Evolutionary conservation across 1,140 invertebrate genomes (phyloP), one percentile per base, ranked within the genome.

Genomic region (Melanaphis sacchari): DNA sequence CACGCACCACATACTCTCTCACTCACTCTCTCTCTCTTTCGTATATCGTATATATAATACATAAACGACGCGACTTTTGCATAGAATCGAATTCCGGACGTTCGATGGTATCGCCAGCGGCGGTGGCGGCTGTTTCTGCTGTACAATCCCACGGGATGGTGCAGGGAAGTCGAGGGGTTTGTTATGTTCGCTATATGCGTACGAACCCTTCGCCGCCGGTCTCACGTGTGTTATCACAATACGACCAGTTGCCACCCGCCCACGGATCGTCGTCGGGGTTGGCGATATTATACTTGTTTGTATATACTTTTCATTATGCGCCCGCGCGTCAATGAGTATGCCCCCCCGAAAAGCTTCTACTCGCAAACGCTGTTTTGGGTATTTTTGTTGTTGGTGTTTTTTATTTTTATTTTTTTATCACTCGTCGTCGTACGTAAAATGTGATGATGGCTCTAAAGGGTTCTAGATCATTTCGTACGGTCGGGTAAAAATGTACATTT

Each of bases 11-110:
- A 87, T 24, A 2, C 21, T 82, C 81, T 11, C 81, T 38, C n/a
- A 8, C 76, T 38, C 18, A 4, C 3, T 82, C 0, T 82, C 36
- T 22, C 21, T 22, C 36, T 21, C 26, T n/a, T 49, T 24, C 31
- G 49, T 90, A 90, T 52, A 52, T 3, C 36, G 76, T 81, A 38
- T 82, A 38, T 82, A 82, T 76, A 76, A 76, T 76, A 21, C 59
- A 22, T 90, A 66, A 91, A 91, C 90, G 40, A 90, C 38, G 40
- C 90, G 90, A 85, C 81, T 93, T 93, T 93, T 93, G 91, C 91
- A 85, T 85, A 93, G 91, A 93, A 84, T 93, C 81, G 91, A 84
- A 93, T 93, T 85, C 91, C 91, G 91, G 91, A 92, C 66, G 81
- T 93, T 85, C 81, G 91, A 93, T 93, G 91, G 81, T 93, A 93